A percentile compares a stretch with the other conserved stretches of the same genome.
phyloP scores from a whole-genome alignment of 2,888 invertebrate species.

The Glaucopsyche alexis region DNA sequence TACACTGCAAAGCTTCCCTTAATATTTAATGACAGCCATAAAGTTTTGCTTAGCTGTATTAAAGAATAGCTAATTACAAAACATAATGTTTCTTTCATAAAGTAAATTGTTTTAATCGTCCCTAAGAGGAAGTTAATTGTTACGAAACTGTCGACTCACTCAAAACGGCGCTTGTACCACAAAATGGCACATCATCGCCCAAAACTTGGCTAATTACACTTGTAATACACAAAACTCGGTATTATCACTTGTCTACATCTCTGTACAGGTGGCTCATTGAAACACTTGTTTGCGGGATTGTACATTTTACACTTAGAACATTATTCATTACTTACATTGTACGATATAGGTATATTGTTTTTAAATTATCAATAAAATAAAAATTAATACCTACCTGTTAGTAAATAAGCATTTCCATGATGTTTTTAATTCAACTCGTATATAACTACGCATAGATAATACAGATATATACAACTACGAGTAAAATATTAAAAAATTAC shows the following conservation, averaged over 20 bases:
- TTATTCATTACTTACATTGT: background rate
- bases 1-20: background rate
- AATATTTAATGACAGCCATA: slow-evolving; percentile 4
- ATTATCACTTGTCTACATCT: background rate
- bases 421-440: too few species aligned
- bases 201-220: slow-evolving; percentile 19
- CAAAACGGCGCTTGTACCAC: slow-evolving; percentile 7
- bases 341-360: too few species aligned
- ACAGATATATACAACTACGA: background rate
- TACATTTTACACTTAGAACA: background rate
- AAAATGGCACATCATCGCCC: slow-evolving; percentile 20
- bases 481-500: background rate
- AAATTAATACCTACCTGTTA: too few species aligned
- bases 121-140: slow-evolving; percentile 24
- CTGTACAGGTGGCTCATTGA: background rate
- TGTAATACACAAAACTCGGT: background rate
- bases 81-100: slow-evolving; percentile 7
- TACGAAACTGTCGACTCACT: slow-evolving; percentile 22
- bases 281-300: background rate
- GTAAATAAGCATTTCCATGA: background rate
- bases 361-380: too few species aligned
- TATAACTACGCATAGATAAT: background rate
- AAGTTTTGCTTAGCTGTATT: slow-evolving; percentile 4
- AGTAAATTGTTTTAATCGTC: slow-evolving; percentile 23
- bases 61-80: slow-evolving; percentile 12